A percentile compares a stretch with the other conserved stretches of the same genome.
Evolutionary conservation across 2,797 vertebrate genomes (phyloP).

Genomic region (Schizothorax lantsangensis): DNA sequence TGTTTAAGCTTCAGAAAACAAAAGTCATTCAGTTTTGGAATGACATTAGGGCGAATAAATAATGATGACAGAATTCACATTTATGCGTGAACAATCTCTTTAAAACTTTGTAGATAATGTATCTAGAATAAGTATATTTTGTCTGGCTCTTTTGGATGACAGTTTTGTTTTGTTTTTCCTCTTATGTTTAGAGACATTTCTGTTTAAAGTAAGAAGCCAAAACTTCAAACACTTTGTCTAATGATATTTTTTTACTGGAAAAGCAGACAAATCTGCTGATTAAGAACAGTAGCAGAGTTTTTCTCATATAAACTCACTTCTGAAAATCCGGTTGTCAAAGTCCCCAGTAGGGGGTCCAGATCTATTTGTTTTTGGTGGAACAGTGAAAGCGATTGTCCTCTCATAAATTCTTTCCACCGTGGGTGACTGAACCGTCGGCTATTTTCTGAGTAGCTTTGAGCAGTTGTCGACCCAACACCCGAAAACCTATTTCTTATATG

Average conservation of each 20-base stretch:
- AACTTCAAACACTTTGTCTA: background rate
- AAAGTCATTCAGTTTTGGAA: background rate
- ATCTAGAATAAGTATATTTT: background rate
- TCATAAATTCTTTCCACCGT: constrained; percentile 44
- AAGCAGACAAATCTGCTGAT: background rate
- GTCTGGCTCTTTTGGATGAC: background rate
- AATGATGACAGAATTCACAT: background rate
- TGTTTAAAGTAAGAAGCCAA: background rate
- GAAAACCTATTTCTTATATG: constrained; percentile 45
- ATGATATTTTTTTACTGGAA: background rate
- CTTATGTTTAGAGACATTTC: background rate
- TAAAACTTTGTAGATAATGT: background rate
- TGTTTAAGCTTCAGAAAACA: background rate
- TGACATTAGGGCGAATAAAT: background rate
- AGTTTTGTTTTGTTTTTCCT: background rate
- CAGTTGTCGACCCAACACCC: constrained; percentile 33
- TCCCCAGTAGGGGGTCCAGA: constrained; percentile 31
- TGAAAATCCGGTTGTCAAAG: background rate
- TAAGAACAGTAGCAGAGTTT: background rate
- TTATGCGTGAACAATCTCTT: background rate
- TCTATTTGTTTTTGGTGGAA: constrained; percentile 50
- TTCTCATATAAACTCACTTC: background rate
- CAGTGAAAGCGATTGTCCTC: constrained; percentile 44
- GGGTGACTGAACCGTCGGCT: constrained; percentile 16
- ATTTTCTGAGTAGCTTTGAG: constrained; percentile 20